These are phyloP conservation scores for Lanistes nyassanus DNA, from an alignment of 1,140 invertebrate species.

Conservation along the genomic window DNA sequence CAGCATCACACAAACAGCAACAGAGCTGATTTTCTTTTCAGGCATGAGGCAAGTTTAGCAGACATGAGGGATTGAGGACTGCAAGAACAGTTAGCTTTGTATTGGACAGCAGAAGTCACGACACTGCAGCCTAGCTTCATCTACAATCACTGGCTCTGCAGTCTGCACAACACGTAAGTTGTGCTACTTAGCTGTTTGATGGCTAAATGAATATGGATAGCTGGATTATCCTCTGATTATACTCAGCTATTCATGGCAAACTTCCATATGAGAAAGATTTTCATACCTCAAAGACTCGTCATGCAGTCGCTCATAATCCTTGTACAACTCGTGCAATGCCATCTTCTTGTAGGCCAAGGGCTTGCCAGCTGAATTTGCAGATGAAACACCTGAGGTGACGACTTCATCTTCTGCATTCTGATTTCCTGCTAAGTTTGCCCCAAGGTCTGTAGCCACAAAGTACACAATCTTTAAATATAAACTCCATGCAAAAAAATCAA, in stretches of 20 bases:
- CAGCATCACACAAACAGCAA: no score
- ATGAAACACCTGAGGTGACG: slow-evolving; percentile 76
- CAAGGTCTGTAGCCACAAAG: slow-evolving; percentile 73
- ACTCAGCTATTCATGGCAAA: neutral
- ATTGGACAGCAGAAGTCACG: no score
- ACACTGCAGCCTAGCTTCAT: no score
- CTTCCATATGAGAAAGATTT: neutral
- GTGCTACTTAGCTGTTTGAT: neutral
- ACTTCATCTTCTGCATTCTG: slow-evolving; percentile 68
- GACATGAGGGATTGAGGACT: no score
- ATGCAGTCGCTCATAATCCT: slow-evolving; percentile 48
- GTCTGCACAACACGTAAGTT: no score
- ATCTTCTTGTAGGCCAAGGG: slow-evolving; percentile 66
- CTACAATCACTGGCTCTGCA: no score
- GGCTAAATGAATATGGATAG: neutral
- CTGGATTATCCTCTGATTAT: neutral
- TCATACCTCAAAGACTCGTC: slow-evolving; percentile 58
- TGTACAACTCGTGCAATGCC: slow-evolving; percentile 46
- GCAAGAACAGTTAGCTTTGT: no score
- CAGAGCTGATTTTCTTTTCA: no score
- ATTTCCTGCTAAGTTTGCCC: slow-evolving; percentile 81
- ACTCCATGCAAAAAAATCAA: neutral
- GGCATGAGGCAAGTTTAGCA: no score
- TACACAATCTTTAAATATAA: no score
- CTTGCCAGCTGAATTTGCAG: slow-evolving; percentile 76